phyloP scores from a whole-genome alignment of 2,113 vertebrate genomes.

The Zosterops hypoxanthus region DNA sequence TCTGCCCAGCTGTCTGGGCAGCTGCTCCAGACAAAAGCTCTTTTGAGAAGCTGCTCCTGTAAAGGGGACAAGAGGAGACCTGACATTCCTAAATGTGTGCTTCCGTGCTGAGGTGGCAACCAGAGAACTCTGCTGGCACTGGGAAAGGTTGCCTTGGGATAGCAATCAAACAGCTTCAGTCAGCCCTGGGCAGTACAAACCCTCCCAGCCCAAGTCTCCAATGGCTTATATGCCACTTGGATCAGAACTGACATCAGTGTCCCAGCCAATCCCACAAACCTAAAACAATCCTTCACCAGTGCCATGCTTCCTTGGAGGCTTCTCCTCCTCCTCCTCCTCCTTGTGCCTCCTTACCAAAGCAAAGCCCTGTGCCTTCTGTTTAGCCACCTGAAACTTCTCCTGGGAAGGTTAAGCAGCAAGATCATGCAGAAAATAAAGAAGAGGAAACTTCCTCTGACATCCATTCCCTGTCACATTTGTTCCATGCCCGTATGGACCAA shows the following conservation, averaged over 20 bases:
- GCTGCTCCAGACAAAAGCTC: neutral
- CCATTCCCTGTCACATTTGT: neutral
- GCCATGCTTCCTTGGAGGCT: neutral
- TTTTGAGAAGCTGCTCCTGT: neutral
- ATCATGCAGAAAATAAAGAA: neutral
- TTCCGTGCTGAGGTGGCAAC: neutral
- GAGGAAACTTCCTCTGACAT: neutral
- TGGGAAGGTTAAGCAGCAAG: neutral
- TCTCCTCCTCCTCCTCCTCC: neutral
- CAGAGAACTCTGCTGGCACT: neutral
- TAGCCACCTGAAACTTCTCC: neutral
- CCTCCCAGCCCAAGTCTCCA: neutral
- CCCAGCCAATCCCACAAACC: neutral
- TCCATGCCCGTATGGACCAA: neutral
- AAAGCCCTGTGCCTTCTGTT: neutral
- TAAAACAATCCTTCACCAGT: rapidly evolving
- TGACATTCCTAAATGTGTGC: neutral
- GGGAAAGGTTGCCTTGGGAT: neutral
- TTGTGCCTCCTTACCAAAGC: neutral
- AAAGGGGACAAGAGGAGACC: neutral
- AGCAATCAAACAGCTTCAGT: neutral
- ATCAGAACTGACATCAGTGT: neutral
- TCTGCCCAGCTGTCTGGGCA: slow-evolving; percentile 1
- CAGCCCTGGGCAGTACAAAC: neutral
- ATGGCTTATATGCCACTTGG: neutral